Percentiles rank a stretch among this genome's conserved stretches.
Conservation (phyloP, 2,113 vertebrate genomes). For the Phrynosoma blainvillii region DNA sequence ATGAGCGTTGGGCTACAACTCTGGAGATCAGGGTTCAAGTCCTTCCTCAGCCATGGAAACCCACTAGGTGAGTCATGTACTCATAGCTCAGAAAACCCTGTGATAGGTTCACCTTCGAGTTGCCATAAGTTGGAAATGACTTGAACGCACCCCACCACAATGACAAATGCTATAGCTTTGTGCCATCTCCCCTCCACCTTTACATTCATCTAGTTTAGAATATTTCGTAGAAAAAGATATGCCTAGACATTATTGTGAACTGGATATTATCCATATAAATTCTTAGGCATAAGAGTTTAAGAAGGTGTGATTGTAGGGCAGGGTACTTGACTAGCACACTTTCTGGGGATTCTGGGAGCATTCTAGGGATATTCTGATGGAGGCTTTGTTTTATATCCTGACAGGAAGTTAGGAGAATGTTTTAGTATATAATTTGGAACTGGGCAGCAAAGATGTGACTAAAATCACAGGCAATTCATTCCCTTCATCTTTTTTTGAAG, state of each 20-base stretch:
- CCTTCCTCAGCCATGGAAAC: no score
- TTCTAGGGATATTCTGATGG: background rate
- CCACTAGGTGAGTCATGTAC: no score
- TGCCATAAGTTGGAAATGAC: no score
- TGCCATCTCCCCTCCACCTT: background rate
- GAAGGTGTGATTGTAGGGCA: background rate
- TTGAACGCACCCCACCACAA: no score
- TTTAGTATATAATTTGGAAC: conserved; percentile 31
- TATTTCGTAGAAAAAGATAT: background rate
- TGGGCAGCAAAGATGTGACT: conserved; percentile 33
- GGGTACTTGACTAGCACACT: background rate
- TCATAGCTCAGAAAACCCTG: no score
- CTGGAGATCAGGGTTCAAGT: no score
- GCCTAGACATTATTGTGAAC: background rate
- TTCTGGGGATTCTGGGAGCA: rapidly evolving
- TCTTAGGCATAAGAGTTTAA: background rate
- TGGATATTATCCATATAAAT: background rate
- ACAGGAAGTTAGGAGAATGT: conserved; percentile 9
- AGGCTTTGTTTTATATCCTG: background rate
- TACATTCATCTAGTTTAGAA: background rate
- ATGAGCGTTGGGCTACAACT: no score
- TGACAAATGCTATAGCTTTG: background rate
- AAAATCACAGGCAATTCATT: conserved; percentile 19
- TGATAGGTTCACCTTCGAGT: no score
- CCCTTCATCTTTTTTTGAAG: conserved; percentile 46